These are phyloP conservation scores for Isaurus tuberculatus DNA, from an alignment of 92 coral and sea anemone genomes.

Conservation along the genomic window DNA sequence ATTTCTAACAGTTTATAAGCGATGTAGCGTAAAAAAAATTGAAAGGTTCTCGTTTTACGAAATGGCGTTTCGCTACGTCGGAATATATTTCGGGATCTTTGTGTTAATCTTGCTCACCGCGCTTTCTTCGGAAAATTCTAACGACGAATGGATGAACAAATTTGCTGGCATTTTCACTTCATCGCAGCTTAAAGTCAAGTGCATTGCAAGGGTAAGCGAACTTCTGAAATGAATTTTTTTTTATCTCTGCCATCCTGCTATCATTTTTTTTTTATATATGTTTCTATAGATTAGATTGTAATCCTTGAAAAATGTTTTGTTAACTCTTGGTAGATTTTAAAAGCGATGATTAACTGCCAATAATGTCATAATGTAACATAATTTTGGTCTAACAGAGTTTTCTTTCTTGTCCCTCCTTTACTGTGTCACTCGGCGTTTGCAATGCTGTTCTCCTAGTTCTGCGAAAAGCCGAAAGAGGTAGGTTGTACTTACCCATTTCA, in stretches of 20 bases:
- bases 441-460: background rate
- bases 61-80: background rate
- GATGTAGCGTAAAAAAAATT: background rate
- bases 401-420: background rate
- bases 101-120: background rate
- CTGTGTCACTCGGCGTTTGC: background rate
- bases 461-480: slow-evolving; percentile 4
- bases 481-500: background rate
- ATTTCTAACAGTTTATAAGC: background rate
- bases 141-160: background rate
- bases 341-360: background rate
- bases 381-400: background rate
- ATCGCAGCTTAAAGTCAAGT: slow-evolving; percentile 5
- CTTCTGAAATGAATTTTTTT: background rate
- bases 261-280: background rate
- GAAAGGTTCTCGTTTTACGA: background rate
- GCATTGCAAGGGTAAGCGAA: background rate
- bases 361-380: background rate
- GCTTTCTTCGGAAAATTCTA: background rate
- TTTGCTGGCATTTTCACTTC: background rate
- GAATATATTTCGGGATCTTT: background rate
- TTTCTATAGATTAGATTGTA: background rate
- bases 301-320: background rate
- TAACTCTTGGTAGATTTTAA: background rate
- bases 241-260: background rate